These are phyloP conservation scores for Philotrypesis tridentata DNA, from an alignment of 1,140 invertebrate genomes.

Conservation along the genomic window DNA sequence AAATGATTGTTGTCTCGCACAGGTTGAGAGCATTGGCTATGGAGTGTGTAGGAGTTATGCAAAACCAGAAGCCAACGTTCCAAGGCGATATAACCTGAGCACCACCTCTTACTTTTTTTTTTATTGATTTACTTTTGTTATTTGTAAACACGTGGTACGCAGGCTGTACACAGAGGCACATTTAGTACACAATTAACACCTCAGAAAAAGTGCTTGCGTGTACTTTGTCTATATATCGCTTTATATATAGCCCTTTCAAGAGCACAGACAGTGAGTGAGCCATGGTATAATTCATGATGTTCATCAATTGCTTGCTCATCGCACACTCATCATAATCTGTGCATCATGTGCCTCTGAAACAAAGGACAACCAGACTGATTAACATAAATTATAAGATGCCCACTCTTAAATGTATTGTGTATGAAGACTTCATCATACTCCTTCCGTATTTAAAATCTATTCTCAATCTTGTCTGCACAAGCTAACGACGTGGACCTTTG, in stretches of 20 bases:
- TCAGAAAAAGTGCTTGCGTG: conserved; percentile 54
- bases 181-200: conserved; percentile 64
- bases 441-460: conserved; percentile 51
- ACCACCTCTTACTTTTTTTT: conserved; percentile 58
- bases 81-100: conserved; percentile 67
- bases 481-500: conserved; percentile 21
- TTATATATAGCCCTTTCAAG: conserved; percentile 63
- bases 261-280: conserved; percentile 72
- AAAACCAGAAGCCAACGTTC: conserved; percentile 65
- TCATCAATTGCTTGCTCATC: conserved; percentile 64
- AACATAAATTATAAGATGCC: conserved; percentile 73
- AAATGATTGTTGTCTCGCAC: conserved; percentile 73
- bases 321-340: conserved; percentile 73
- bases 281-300: conserved; percentile 62
- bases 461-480: conserved; percentile 64
- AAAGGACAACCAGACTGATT: conserved; percentile 79
- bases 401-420: conserved; percentile 55
- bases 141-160: conserved; percentile 62
- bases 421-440: conserved; percentile 2
- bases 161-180: conserved; percentile 72
- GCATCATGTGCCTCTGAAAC: conserved; percentile 86
- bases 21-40: conserved; percentile 70
- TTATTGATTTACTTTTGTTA: conserved; percentile 41
- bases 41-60: conserved; percentile 62
- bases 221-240: conserved; percentile 60